These are phyloP conservation scores for Pyrochroa serraticornis DNA, from an alignment of 2,888 invertebrate genomes.

Conservation along the genomic window DNA sequence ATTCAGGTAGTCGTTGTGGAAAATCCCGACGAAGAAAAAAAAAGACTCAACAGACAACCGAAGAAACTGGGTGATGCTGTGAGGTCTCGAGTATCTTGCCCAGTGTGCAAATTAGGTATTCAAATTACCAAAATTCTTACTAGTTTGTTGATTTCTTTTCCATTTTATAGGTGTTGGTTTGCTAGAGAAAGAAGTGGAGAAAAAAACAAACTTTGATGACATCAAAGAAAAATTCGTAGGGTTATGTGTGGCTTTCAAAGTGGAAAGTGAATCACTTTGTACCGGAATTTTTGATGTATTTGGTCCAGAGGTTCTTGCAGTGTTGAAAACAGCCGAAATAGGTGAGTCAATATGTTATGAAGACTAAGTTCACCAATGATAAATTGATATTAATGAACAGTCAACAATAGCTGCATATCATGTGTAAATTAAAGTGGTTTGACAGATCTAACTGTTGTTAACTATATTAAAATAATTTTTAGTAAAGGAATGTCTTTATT, in stretches of 20 bases:
- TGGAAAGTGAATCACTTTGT: slow-evolving; percentile 85
- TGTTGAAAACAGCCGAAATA: slow-evolving; percentile 43
- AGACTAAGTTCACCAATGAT: too few species aligned
- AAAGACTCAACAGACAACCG: slow-evolving; percentile 22
- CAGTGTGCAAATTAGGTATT: slow-evolving; percentile 41
- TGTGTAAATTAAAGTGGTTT: too few species aligned
- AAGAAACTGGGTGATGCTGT: slow-evolving; percentile 43
- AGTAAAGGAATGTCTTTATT: too few species aligned
- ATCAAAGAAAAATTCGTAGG: slow-evolving; percentile 81
- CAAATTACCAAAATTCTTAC: not conserved
- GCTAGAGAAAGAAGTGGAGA: slow-evolving; percentile 73
- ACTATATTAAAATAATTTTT: too few species aligned
- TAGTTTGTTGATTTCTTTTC: not conserved
- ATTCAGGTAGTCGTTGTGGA: not conserved
- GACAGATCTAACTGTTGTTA: too few species aligned
- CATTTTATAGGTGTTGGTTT: slow-evolving; percentile 70
- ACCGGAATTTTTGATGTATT: slow-evolving; percentile 83
- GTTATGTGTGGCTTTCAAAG: slow-evolving; percentile 82
- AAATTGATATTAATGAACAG: not conserved
- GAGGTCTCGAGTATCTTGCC: slow-evolving; percentile 42
- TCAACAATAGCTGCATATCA: too few species aligned
- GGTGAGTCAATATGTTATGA: slow-evolving; percentile 34
- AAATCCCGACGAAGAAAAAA: not conserved
- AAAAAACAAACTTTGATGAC: slow-evolving; percentile 78
- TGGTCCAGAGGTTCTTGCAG: slow-evolving; percentile 66